A percentile compares a stretch with the other conserved stretches of the same genome.
These are phyloP conservation scores for Drosophila subquinaria DNA, from an alignment of 2,888 invertebrate species.

Conservation along the genomic window DNA sequence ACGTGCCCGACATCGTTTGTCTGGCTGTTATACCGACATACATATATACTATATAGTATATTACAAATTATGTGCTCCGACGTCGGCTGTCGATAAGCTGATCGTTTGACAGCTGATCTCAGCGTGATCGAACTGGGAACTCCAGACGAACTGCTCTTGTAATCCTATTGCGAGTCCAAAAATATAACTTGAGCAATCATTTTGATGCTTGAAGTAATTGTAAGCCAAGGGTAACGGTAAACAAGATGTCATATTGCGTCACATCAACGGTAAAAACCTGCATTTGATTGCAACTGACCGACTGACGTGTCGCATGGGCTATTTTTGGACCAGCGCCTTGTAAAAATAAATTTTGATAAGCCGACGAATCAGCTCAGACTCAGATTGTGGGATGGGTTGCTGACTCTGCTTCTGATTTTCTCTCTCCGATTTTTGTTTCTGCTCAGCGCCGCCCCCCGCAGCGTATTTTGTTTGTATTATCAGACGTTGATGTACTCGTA, in stretches of 20 bases:
- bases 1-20: conserved; percentile 58
- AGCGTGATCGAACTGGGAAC: conserved; percentile 22
- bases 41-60: conserved; percentile 28
- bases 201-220: conserved; percentile 18
- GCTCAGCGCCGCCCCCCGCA: conserved; percentile 37
- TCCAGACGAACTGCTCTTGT: conserved; percentile 22
- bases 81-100: conserved; percentile 61
- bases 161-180: conserved; percentile 8
- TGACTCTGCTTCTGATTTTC: background rate
- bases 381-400: conserved; percentile 22
- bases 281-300: conserved; percentile 29
- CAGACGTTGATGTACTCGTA: conserved; percentile 59
- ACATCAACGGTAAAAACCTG: conserved; percentile 55
- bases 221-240: conserved; percentile 41
- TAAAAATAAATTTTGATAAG: conserved; percentile 45
- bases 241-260: conserved; percentile 50
- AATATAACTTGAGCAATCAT: conserved; percentile 10
- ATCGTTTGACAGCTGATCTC: conserved; percentile 23
- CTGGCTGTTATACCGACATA: conserved; percentile 20
- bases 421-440: conserved; percentile 5
- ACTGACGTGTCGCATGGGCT: conserved; percentile 32
- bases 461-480: conserved; percentile 59
- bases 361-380: conserved; percentile 22
- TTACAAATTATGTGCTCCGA: conserved; percentile 54
- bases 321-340: conserved; percentile 44